A percentile compares a stretch with the other conserved stretches of the same genome.
Conservation (phyloP, 2,797 vertebrate species). For the Clamator glandarius region DNA sequence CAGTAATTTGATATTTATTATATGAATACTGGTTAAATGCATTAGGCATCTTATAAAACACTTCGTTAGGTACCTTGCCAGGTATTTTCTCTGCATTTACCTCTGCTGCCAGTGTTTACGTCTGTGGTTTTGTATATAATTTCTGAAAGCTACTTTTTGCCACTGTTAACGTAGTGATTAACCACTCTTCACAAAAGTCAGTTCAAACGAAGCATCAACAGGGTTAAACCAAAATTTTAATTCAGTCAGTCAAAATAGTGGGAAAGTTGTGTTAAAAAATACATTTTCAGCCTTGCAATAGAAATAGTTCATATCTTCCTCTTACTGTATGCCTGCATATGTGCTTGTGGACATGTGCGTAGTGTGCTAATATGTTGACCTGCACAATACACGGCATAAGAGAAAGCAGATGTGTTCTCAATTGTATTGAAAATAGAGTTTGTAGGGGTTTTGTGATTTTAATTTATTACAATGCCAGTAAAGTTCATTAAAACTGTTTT, state of each 20-base stretch:
- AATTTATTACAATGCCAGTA: not conserved
- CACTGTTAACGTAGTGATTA: not conserved
- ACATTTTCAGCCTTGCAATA: not conserved
- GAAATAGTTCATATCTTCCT: not conserved
- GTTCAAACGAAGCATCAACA: not conserved
- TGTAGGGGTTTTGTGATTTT: not conserved
- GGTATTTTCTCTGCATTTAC: not conserved
- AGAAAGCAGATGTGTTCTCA: constrained; percentile 6
- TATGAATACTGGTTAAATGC: not conserved
- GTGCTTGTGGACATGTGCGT: not conserved
- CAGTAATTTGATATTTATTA: not conserved
- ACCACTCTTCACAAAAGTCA: not conserved
- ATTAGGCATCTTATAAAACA: not conserved
- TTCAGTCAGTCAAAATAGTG: not conserved
- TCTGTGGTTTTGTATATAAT: not conserved
- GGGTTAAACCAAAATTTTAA: not conserved
- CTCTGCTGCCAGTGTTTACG: not conserved
- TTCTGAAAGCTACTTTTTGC: not conserved
- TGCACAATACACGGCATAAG: not conserved
- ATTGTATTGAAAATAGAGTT: not conserved
- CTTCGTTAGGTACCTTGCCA: not conserved
- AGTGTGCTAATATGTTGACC: not conserved
- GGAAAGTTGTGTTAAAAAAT: not conserved
- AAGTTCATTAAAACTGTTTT: constrained; percentile 5
- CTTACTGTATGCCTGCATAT: not conserved